Conservation (phyloP, 2,888 invertebrate species). For the Lasiommata megera region DNA sequence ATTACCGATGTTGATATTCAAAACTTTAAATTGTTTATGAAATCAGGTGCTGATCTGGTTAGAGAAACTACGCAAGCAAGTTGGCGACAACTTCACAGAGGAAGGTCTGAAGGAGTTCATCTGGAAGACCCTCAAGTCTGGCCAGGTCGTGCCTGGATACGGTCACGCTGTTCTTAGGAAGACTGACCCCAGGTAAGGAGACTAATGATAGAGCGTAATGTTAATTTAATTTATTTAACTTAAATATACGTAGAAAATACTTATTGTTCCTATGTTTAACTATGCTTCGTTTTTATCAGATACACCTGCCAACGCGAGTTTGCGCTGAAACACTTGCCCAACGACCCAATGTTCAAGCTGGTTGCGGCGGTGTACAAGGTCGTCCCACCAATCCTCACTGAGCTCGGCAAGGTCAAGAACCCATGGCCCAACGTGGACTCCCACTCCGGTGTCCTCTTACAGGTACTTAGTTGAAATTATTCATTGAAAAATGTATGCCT, state of each 20-base stretch:
- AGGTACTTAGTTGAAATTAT: slow-evolving; percentile 85
- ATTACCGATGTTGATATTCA: no score
- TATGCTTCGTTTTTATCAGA: slow-evolving; percentile 42
- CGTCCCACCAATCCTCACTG: slow-evolving; percentile 94
- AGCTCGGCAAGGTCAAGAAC: slow-evolving; percentile 98
- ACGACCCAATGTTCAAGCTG: slow-evolving; percentile 95
- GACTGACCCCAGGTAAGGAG: slow-evolving; percentile 88
- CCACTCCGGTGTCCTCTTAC: slow-evolving; percentile 95
- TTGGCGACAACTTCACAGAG: slow-evolving; percentile 93
- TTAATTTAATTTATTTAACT: no score
- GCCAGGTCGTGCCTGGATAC: slow-evolving; percentile 98
- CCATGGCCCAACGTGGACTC: slow-evolving; percentile 99
- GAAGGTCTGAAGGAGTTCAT: slow-evolving; percentile 97
- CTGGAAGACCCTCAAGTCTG: slow-evolving; percentile 97
- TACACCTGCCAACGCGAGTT: slow-evolving; percentile 97
- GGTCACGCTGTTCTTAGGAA: slow-evolving; percentile 98
- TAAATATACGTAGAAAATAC: no score
- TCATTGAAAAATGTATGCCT: no score
- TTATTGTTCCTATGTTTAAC: neutral
- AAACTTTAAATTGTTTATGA: neutral
- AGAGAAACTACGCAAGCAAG: slow-evolving; percentile 91
- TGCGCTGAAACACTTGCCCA: slow-evolving; percentile 94
- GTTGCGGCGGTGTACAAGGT: slow-evolving; percentile 95
- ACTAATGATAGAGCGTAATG: no score
- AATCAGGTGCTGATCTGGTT: slow-evolving; percentile 93